Evolutionary conservation across 1,140 invertebrate species (phyloP).

Genomic region (Littorina saxatilis): DNA sequence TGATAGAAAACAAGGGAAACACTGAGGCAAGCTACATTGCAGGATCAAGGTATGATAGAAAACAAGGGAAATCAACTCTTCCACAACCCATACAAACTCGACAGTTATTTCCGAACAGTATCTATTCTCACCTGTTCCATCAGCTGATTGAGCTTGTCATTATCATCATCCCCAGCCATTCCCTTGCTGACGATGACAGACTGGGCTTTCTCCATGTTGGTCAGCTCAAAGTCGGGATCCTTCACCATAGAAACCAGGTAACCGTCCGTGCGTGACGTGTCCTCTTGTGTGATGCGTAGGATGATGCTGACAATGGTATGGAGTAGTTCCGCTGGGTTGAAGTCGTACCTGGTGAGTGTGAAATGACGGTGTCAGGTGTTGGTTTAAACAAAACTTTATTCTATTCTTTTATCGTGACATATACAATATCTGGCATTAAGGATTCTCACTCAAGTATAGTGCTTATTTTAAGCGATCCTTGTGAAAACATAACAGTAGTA

Average conservation of each 20-base stretch:
- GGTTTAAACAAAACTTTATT: too few relatives aligned
- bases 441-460: too few relatives aligned
- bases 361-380: not conserved
- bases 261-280: slow-evolving; percentile 16
- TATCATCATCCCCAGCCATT: slow-evolving; percentile 27
- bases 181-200: slow-evolving; percentile 40
- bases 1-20: too few relatives aligned
- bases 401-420: too few relatives aligned
- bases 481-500: too few relatives aligned
- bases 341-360: slow-evolving; percentile 41
- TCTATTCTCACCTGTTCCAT: slow-evolving; percentile 27
- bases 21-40: too few relatives aligned
- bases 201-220: slow-evolving; percentile 40
- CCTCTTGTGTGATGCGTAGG: slow-evolving; percentile 39
- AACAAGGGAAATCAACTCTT: too few relatives aligned
- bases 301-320: slow-evolving; percentile 40
- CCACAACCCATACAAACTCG: too few relatives aligned
- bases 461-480: too few relatives aligned
- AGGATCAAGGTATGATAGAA: too few relatives aligned
- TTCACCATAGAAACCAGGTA: slow-evolving; percentile 46
- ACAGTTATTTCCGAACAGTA: too few relatives aligned
- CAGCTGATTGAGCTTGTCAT: slow-evolving; percentile 13
- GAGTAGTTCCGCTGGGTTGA: slow-evolving; percentile 44
- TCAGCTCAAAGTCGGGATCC: slow-evolving; percentile 45
- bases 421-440: too few relatives aligned